Evolutionary conservation across 2,888 invertebrate species (phyloP).

Genomic region (Ennomos fuscantarius): DNA sequence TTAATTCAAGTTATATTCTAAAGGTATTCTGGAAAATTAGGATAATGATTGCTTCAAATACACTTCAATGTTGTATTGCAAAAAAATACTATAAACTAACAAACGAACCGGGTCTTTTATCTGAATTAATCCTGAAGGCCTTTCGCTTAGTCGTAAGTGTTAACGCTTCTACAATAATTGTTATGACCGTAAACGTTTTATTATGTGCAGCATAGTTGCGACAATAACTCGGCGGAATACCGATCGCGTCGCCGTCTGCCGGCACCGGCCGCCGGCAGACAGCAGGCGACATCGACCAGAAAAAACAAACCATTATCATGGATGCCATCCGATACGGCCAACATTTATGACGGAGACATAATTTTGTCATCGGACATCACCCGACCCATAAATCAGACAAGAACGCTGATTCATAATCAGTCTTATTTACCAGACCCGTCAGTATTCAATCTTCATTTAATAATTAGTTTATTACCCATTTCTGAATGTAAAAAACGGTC

Average conservation of each 20-base stretch:
- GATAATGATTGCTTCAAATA: no score
- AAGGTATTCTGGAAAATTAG: no score
- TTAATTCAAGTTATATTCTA: no score
- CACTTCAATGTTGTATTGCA: no score
- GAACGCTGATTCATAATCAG: conserved; percentile 57
- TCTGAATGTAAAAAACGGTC: conserved; percentile 62
- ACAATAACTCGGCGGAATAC: conserved; percentile 24
- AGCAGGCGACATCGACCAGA: conserved; percentile 51
- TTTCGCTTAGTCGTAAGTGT: conserved; percentile 11
- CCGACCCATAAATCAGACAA: conserved; percentile 55
- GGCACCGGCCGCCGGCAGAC: conserved; percentile 31
- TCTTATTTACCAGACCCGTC: conserved; percentile 50
- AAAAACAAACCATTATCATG: conserved; percentile 65
- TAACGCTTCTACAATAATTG: conserved; percentile 22
- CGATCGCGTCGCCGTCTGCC: conserved; percentile 21
- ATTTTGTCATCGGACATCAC: conserved; percentile 64
- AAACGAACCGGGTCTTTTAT: background rate
- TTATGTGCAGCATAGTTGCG: conserved; percentile 31
- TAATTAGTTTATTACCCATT: conserved; percentile 67
- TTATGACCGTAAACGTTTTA: conserved; percentile 35
- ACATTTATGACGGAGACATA: conserved; percentile 67
- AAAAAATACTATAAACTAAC: no score
- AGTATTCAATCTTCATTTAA: conserved; percentile 59
- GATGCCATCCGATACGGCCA: conserved; percentile 58
- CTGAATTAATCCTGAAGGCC: background rate